These are phyloP conservation scores for Pelagia noctiluca DNA, from an alignment of 30 jellyfish, hydroid and myxozoan species.

Conservation along the genomic window DNA sequence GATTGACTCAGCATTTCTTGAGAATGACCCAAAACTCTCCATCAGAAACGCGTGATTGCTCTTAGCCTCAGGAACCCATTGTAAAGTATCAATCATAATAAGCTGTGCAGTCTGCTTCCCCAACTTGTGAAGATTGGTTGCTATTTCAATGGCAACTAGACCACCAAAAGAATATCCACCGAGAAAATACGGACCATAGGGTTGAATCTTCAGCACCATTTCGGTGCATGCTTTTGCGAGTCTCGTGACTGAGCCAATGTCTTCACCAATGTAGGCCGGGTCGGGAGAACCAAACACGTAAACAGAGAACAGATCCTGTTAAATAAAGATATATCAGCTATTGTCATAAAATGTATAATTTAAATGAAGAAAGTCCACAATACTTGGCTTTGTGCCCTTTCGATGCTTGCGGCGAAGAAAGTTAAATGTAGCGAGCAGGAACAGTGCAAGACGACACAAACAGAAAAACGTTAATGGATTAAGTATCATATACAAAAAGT, in stretches of 20 bases:
- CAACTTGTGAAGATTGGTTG: constrained; percentile 35
- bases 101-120: constrained; percentile 52
- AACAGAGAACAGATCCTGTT: constrained; percentile 56
- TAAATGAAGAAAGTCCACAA: no score
- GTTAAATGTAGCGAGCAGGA: no score
- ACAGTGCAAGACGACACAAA: no score
- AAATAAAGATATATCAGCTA: no score
- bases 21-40: constrained; percentile 35
- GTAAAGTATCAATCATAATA: constrained; percentile 45
- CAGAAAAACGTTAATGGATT: not conserved
- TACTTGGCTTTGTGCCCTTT: no score
- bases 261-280: constrained; percentile 63
- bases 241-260: constrained; percentile 23
- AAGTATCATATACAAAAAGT: not conserved
- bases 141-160: constrained; percentile 47
- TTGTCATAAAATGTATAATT: no score
- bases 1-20: no score
- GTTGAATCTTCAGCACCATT: constrained; percentile 16
- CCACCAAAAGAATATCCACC: constrained; percentile 76
- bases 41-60: constrained; percentile 45
- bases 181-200: constrained; percentile 63
- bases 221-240: constrained; percentile 58
- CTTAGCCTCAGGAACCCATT: constrained; percentile 40
- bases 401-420: no score
- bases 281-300: constrained; percentile 67